These are phyloP conservation scores for Ephydatia muelleri DNA, from an alignment of 37 sponge, comb jelly and placozoan species.

Conservation along the genomic window DNA sequence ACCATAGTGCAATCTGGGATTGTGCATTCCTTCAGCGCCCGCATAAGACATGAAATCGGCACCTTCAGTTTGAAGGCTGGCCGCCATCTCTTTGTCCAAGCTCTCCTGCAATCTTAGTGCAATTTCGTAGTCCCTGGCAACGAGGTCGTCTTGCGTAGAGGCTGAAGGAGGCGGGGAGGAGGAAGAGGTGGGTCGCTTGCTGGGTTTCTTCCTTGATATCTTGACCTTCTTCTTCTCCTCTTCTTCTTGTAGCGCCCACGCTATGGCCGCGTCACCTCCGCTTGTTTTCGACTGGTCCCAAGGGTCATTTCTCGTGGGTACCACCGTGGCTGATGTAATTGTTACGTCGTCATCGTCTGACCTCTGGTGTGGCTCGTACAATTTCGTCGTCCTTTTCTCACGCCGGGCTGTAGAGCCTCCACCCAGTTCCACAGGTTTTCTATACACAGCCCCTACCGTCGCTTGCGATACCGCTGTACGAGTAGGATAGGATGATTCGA, in stretches of 20 bases:
- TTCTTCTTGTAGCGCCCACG: background rate
- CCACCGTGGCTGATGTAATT: background rate
- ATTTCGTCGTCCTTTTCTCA: background rate
- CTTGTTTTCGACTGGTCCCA: background rate
- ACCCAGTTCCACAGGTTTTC: background rate
- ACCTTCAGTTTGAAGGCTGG: background rate
- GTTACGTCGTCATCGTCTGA: background rate
- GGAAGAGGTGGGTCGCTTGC: background rate
- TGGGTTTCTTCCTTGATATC: background rate
- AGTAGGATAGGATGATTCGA: no score
- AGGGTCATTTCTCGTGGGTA: background rate
- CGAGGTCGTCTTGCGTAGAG: background rate
- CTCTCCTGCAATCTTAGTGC: background rate
- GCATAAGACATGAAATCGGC: background rate
- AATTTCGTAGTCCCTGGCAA: background rate
- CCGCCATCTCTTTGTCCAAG: background rate
- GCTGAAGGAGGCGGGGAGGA: background rate
- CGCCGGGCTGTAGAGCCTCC: background rate
- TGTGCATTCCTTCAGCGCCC: background rate
- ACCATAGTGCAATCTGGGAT: background rate
- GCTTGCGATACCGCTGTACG: background rate
- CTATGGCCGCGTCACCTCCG: background rate
- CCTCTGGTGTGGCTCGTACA: background rate
- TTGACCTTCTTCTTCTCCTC: background rate
- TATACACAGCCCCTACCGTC: background rate